Evolutionary conservation across 2,797 vertebrate genomes (phyloP).

Genomic region (Acridotheres tristis): DNA sequence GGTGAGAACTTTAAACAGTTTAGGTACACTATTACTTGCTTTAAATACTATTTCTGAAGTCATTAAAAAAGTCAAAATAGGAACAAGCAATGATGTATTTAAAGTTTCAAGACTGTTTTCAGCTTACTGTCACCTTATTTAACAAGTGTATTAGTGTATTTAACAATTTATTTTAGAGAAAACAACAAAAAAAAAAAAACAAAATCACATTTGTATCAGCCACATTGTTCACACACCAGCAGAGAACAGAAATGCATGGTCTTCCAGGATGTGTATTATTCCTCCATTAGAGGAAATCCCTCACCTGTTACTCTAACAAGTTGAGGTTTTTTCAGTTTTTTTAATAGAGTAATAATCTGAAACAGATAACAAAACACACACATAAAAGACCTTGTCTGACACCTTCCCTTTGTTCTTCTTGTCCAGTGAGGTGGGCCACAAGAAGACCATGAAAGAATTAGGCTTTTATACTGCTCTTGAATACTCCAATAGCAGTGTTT

Average conservation of each 20-base stretch:
- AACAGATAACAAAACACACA: neutral
- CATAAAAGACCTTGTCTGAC: neutral
- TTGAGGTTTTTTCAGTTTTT: neutral
- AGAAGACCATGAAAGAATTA: neutral
- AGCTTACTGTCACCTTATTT: neutral
- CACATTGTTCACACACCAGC: neutral
- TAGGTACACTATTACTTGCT: neutral
- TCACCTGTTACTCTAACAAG: neutral
- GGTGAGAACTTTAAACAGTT: conserved; percentile 13
- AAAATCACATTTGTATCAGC: neutral
- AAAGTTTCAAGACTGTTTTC: neutral
- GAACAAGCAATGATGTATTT: neutral
- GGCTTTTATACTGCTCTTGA: neutral
- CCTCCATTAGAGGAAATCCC: neutral
- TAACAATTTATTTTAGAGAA: neutral
- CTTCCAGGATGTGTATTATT: neutral
- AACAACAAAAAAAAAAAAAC: neutral
- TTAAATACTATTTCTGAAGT: neutral
- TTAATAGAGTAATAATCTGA: neutral
- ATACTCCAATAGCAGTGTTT: neutral
- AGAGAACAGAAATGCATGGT: neutral
- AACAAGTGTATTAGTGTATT: neutral
- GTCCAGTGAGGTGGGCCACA: neutral
- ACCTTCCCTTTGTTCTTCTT: neutral
- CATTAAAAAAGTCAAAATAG: neutral